These are phyloP conservation scores for Cyprinodon brontotheroides DNA, from an alignment of 2,113 vertebrate species.

Conservation along the genomic window DNA sequence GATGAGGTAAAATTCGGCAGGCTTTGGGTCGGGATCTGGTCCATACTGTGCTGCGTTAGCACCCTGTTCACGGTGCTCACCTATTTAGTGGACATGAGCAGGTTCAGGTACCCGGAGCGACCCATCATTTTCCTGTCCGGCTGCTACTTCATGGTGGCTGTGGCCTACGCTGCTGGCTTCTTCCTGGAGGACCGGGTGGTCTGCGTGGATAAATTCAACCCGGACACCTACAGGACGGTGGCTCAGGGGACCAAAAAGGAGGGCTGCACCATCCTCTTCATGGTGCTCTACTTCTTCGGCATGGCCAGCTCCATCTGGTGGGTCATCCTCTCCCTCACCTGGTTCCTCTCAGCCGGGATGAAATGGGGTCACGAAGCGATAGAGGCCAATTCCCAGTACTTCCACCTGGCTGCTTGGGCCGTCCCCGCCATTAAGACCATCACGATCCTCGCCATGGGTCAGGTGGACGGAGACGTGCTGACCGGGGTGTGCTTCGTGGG, in stretches of 20 bases:
- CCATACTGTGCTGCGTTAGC: conserved; percentile 92
- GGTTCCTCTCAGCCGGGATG: conserved; percentile 98
- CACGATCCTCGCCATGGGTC: conserved; percentile 96
- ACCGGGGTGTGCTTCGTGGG: conserved; percentile 97
- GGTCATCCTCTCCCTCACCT: conserved; percentile 95
- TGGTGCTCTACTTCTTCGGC: conserved; percentile 97
- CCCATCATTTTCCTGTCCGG: conserved; percentile 97
- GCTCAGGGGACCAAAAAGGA: conserved; percentile 98
- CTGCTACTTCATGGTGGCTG: conserved; percentile 97
- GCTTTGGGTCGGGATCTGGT: conserved; percentile 97
- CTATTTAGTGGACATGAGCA: conserved; percentile 95
- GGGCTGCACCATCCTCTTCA: conserved; percentile 98
- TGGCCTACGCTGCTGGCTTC: conserved; percentile 93
- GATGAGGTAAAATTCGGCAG: conserved; percentile 94
- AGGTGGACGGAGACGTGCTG: conserved; percentile 94
- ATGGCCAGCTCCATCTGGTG: conserved; percentile 99
- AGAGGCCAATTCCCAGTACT: conserved; percentile 97
- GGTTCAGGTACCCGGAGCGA: conserved; percentile 94
- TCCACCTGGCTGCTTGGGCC: conserved; percentile 96
- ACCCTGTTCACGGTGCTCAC: conserved; percentile 97
- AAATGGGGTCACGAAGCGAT: conserved; percentile 99
- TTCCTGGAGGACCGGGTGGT: conserved; percentile 93
- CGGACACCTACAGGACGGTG: conserved; percentile 92
- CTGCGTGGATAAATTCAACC: conserved; percentile 92
- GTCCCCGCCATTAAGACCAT: conserved; percentile 97